Base-by-base conservation (phyloP, 2,888 invertebrate genomes). In the Lasioglossum morio region DNA sequence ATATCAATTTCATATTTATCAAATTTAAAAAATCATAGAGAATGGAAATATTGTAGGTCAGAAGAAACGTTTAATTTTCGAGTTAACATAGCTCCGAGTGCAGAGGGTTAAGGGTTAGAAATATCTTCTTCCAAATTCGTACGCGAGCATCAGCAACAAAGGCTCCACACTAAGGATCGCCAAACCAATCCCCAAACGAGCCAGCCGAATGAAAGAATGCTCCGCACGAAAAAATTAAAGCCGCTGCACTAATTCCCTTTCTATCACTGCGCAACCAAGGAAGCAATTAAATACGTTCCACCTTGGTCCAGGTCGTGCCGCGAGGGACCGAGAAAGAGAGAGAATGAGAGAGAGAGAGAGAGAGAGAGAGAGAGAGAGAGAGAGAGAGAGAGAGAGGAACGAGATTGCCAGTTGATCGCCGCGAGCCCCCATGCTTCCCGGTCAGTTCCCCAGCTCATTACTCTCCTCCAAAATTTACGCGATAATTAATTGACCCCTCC, bases 401-500 rank as follows among this genome's bases (percentile, higher is more conserved):
- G 60, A 72, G 43, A 60, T 46, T 16, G 23, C 48, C 46, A 12
- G 63, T 34, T 34, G 66, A 37, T 43, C 53, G 37, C 23, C n/a
- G 70, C n/a, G 40, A 40, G 53, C 37, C 53, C 14, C 66, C 1
- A 46, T 27, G 12, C 46, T 60, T 19, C 27, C 27, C 43, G 66
- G 23, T 46, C 34, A 30, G 16, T 19, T 16, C 34, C 30, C 1
- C 23, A 34, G 48, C 77, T 77, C 77, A 34, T 77, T 63, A 77
- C 69, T 77, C 63, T 76, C 76, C 53, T 7, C 60, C 73, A 43
- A 72, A 79, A 79, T 79, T 79, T 43, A 63, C 63, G 43, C 73
- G 46, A 73, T 79, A 79, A 79, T 73, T 79, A 73, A 79, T 79
- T 60, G 79, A 63, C 43, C 73, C 63, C 72, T 23, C 46, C 34